These are phyloP conservation scores for Tenodera sinensis DNA, from an alignment of 2,888 invertebrate genomes.

Conservation along the genomic window DNA sequence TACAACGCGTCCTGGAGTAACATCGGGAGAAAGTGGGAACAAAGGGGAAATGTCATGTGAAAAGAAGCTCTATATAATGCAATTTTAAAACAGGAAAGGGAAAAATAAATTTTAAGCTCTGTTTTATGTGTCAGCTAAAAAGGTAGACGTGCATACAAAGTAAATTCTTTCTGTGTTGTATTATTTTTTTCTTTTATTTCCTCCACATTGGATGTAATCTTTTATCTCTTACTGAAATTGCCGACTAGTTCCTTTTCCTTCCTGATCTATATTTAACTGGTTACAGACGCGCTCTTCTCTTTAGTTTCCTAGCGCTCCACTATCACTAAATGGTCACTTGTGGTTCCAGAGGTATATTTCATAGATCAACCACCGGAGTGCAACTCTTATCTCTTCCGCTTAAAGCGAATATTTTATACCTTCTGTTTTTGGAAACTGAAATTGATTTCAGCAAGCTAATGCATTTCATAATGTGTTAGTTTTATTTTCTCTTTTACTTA, in stretches of 20 bases:
- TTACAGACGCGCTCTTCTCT: background rate
- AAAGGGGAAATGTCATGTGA: background rate
- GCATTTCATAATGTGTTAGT: too few species aligned
- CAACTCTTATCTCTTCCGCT: too few species aligned
- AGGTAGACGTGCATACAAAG: background rate
- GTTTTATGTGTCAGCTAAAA: background rate
- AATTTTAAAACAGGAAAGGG: background rate
- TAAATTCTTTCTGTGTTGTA: background rate
- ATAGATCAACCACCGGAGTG: too few species aligned
- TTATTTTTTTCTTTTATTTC: too few species aligned
- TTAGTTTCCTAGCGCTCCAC: too few species aligned
- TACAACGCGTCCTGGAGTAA: background rate
- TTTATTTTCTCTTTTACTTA: too few species aligned
- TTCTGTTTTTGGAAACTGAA: too few species aligned
- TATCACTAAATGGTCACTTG: too few species aligned
- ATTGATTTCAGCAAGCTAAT: too few species aligned
- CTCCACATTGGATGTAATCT: background rate
- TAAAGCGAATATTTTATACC: too few species aligned
- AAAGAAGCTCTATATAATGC: background rate
- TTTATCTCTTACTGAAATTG: background rate
- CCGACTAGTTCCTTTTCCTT: background rate
- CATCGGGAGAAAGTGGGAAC: background rate
- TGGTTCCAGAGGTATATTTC: too few species aligned
- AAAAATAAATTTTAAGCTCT: background rate
- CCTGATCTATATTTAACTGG: background rate